Evolutionary conservation across 2,113 vertebrate genomes (phyloP).

Genomic region (Epinephelus fuscoguttatus): DNA sequence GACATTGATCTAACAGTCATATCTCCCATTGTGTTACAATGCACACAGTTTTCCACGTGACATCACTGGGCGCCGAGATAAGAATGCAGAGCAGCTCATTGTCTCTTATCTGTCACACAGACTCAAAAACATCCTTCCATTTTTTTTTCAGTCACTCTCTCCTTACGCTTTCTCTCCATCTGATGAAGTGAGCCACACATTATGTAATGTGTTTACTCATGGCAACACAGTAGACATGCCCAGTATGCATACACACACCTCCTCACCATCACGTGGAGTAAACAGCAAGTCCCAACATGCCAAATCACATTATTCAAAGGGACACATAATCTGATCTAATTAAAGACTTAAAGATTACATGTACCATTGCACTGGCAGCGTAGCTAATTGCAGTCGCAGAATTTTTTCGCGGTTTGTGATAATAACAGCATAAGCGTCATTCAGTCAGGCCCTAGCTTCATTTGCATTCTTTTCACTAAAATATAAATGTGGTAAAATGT

Average conservation of each 20-base stretch:
- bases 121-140: constrained; percentile 7
- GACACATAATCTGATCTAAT: constrained; percentile 62
- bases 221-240: constrained; percentile 9
- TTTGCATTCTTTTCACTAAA: constrained; percentile 21
- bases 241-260: constrained; percentile 29
- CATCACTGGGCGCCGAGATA: constrained; percentile 24
- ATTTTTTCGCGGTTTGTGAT: constrained; percentile 29
- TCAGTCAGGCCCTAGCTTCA: constrained; percentile 16
- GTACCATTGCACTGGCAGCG: constrained; percentile 41
- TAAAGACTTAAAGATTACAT: constrained; percentile 60
- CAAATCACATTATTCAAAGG: constrained; percentile 54
- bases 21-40: constrained; percentile 12
- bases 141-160: constrained; percentile 1
- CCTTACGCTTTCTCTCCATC: constrained; percentile 8
- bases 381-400: constrained; percentile 47
- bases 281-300: constrained; percentile 42
- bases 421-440: neutral
- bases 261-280: constrained; percentile 47
- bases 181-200: constrained; percentile 19
- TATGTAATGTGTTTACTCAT: constrained; percentile 43
- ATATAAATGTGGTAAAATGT: constrained; percentile 25
- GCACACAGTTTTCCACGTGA: constrained; percentile 30
- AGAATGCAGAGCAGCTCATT: constrained; percentile 26
- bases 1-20: constrained; percentile 21
- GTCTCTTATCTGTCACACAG: constrained; percentile 32